Percentiles rank a stretch among this genome's conserved stretches.
Evolutionary conservation across 2,113 vertebrate species (phyloP).

Genomic region (Melanerpes formicivorus): DNA sequence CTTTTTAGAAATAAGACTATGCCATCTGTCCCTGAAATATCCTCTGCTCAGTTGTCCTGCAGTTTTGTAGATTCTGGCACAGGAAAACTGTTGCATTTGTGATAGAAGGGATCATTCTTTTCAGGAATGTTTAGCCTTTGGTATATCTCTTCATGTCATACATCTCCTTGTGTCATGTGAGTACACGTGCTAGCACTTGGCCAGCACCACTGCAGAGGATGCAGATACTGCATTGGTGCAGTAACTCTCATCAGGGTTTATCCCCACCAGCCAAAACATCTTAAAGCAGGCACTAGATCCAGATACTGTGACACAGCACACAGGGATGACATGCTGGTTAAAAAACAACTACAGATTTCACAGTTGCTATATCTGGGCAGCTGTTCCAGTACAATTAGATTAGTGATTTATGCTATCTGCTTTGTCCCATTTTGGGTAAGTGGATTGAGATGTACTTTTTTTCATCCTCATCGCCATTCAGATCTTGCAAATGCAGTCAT

Average conservation of each 20-base stretch:
- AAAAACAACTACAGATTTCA: slow-evolving; percentile 26
- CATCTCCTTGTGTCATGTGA: neutral
- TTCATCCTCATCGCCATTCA: neutral
- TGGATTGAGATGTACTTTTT: neutral
- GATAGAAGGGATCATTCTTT: neutral
- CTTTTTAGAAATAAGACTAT: neutral
- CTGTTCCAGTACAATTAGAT: slow-evolving; percentile 2
- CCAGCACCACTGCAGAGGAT: neutral
- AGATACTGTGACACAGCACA: neutral
- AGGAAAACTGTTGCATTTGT: slow-evolving; percentile 18
- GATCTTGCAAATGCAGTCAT: neutral
- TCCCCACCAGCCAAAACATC: neutral
- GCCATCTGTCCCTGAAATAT: slow-evolving; percentile 7
- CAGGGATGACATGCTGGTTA: neutral
- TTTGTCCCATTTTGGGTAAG: neutral
- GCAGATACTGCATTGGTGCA: neutral
- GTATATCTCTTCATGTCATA: neutral
- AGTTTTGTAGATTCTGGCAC: slow-evolving; percentile 20
- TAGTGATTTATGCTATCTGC: neutral
- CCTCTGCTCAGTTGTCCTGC: neutral
- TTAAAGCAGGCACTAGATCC: neutral
- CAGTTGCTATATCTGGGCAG: neutral
- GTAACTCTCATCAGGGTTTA: neutral
- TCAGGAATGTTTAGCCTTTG: neutral
- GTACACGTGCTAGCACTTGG: neutral